Percentiles rank a stretch among this genome's conserved stretches.
Conservation (phyloP, 2,113 vertebrate species). For the Potamarius usumacintae region DNA sequence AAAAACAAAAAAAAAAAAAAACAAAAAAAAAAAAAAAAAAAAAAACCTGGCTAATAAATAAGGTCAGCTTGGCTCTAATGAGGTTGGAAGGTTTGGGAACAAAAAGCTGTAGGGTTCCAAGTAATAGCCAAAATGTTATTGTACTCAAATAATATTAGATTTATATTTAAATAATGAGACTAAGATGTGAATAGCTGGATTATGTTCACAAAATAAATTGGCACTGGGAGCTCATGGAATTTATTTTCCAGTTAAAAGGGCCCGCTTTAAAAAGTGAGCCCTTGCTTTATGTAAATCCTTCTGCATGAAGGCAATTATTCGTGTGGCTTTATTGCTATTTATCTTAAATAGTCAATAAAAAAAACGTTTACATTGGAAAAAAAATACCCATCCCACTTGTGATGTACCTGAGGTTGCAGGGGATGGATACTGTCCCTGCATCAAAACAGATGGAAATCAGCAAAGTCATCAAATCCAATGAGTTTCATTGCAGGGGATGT, state of each 20-base stretch:
- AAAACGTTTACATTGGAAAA: not conserved
- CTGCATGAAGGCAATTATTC: not conserved
- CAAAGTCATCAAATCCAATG: constrained; percentile 11
- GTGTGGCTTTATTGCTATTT: not conserved
- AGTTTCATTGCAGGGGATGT: constrained; percentile 6
- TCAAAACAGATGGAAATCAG: constrained; percentile 14
- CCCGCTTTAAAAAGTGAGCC: not conserved
- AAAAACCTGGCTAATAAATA: not conserved
- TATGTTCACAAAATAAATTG: constrained; percentile 5
- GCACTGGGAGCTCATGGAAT: not conserved
- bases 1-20: too few species aligned
- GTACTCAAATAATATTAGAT: not conserved
- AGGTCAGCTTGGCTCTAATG: not conserved
- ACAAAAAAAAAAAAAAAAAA: not conserved
- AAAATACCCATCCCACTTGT: not conserved
- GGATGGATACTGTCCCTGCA: not conserved
- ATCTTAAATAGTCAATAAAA: not conserved
- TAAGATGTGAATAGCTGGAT: not conserved
- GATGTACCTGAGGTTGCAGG: not conserved
- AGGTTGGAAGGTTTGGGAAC: not conserved
- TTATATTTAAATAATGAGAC: not conserved
- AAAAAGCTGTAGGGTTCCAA: constrained; percentile 1
- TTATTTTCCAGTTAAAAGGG: not conserved
- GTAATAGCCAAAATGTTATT: not conserved
- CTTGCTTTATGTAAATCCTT: not conserved